These are phyloP conservation scores for Tenthredo notha DNA, from an alignment of 2,888 invertebrate species.

Conservation along the genomic window DNA sequence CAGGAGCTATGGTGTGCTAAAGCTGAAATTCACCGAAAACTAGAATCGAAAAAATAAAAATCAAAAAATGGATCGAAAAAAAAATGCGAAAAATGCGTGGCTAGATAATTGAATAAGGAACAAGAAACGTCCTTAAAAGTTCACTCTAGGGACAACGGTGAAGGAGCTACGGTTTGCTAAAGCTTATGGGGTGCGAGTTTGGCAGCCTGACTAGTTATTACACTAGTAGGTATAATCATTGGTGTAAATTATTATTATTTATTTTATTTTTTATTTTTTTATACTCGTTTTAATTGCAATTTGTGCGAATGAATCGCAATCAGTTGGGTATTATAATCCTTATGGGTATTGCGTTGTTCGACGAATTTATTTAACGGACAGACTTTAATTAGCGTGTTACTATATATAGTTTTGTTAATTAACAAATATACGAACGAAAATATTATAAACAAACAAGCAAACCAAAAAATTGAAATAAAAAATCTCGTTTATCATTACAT, in stretches of 20 bases:
- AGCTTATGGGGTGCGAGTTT: too few species aligned
- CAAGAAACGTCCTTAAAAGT: too few species aligned
- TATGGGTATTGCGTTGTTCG: not conserved
- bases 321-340: not conserved
- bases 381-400: constrained; percentile 3
- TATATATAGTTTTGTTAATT: not conserved
- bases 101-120: too few species aligned
- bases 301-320: not conserved
- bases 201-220: too few species aligned
- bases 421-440: not conserved
- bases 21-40: too few species aligned
- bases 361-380: not conserved
- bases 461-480: not conserved
- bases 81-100: too few species aligned
- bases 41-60: too few species aligned
- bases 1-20: too few species aligned
- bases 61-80: too few species aligned
- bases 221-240: too few species aligned
- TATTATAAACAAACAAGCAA: not conserved
- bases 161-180: too few species aligned
- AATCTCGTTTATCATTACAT: not conserved
- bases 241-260: not conserved
- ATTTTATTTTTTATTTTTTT: not conserved
- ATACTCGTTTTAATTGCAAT: constrained; percentile 18
- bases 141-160: too few species aligned